Evolutionary conservation across 2,888 invertebrate genomes (phyloP).

Genomic region (Nomada ruficornis): DNA sequence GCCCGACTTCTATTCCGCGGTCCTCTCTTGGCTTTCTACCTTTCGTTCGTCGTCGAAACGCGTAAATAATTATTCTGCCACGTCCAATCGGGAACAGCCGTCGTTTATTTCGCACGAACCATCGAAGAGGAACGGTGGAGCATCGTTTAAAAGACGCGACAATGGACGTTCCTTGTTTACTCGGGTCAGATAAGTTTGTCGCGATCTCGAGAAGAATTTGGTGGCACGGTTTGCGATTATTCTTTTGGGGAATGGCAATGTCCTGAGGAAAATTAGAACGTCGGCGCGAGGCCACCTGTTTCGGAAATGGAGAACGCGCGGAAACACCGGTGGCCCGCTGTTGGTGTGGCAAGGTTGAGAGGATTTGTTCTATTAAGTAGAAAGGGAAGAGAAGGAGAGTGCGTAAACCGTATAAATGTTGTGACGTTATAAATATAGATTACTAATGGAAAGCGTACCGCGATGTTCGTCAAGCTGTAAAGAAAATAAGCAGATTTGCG

Average conservation of each 20-base stretch:
- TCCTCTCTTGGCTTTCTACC: slow-evolving; percentile 47
- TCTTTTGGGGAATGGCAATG: no score
- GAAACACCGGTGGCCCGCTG: no score
- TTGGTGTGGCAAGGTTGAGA: background rate
- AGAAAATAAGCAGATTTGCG: slow-evolving; percentile 9
- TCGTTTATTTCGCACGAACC: background rate
- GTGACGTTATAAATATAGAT: slow-evolving; percentile 26
- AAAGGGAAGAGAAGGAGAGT: slow-evolving; percentile 14
- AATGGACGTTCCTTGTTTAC: background rate
- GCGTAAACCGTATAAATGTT: slow-evolving; percentile 17
- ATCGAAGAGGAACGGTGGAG: no score
- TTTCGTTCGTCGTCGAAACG: background rate
- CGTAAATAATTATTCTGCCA: slow-evolving; percentile 35
- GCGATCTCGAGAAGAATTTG: no score
- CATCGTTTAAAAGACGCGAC: background rate
- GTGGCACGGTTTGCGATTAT: background rate
- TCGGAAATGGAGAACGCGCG: background rate
- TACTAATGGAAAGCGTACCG: background rate
- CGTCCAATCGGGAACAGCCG: background rate
- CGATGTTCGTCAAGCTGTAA: background rate
- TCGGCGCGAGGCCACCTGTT: background rate
- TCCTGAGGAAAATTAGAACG: background rate
- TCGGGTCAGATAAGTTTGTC: background rate
- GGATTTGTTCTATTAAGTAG: background rate
- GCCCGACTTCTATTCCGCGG: slow-evolving; percentile 69